These are phyloP conservation scores for Temnothorax rugatulus DNA, from an alignment of 2,888 invertebrate genomes.

Conservation along the genomic window DNA sequence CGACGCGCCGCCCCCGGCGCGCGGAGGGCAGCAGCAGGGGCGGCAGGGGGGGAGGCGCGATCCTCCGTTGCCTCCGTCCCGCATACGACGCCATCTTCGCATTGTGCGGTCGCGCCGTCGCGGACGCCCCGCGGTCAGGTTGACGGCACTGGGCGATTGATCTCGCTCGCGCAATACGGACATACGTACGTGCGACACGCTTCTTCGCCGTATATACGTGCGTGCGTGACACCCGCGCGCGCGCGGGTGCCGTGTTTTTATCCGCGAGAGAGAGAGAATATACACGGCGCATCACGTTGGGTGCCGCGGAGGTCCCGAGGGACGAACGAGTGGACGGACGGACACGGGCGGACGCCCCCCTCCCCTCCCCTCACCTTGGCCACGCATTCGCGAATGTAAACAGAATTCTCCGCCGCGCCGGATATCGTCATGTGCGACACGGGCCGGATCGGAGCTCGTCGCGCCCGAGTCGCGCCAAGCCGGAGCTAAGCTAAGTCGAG, in stretches of 20 bases:
- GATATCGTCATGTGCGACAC: neutral
- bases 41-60: neutral
- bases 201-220: too few species aligned
- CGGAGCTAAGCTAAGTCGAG: neutral
- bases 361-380: neutral
- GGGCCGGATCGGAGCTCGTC: neutral
- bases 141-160: conserved; percentile 30
- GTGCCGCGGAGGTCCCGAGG: neutral
- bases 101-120: conserved; percentile 10
- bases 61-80: neutral
- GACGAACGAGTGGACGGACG: neutral
- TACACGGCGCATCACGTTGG: neutral
- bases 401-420: conserved; percentile 4
- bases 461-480: neutral
- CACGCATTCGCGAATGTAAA: conserved; percentile 6
- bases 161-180: neutral
- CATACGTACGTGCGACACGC: too few species aligned
- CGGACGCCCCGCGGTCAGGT: conserved; percentile 1
- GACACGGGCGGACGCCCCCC: neutral
- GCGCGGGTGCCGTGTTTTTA: neutral
- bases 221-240: too few species aligned
- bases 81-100: conserved; percentile 29
- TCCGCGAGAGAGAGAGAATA: neutral
- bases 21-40: neutral
- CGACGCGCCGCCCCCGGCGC: conserved; percentile 23